Evolutionary conservation across 2,888 invertebrate genomes (phyloP).

Genomic region (Chrysina gloriosa): DNA sequence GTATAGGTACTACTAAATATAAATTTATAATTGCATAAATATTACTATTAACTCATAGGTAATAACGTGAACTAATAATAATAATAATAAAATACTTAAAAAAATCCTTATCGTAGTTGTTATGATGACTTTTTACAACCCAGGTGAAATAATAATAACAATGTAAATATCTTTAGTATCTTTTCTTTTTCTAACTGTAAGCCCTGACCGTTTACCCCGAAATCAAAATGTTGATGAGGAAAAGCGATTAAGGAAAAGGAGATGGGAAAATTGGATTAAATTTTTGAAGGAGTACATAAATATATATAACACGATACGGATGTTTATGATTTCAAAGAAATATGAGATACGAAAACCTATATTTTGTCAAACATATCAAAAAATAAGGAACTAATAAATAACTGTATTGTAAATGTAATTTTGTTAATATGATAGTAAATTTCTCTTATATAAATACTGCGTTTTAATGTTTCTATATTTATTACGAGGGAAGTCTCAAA

Average conservation of each 20-base stretch:
- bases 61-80: constrained; percentile 19
- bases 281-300: not conserved
- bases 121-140: constrained; percentile 26
- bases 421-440: constrained; percentile 43
- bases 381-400: constrained; percentile 43
- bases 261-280: not conserved
- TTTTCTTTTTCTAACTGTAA: not conserved
- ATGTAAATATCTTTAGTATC: constrained; percentile 30
- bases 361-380: constrained; percentile 62
- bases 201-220: no score
- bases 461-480: no score
- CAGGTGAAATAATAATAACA: constrained; percentile 12
- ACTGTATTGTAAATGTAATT: constrained; percentile 42
- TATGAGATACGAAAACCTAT: constrained; percentile 50
- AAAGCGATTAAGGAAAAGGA: not conserved
- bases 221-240: not conserved
- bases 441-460: constrained; percentile 37
- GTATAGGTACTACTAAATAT: not conserved
- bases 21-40: constrained; percentile 3
- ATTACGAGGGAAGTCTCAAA: no score
- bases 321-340: constrained; percentile 2
- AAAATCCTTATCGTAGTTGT: constrained; percentile 20
- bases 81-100: not conserved
- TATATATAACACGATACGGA: not conserved
- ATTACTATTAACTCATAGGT: constrained; percentile 21